Conservation (phyloP, 2,797 vertebrate genomes). For the Ficedula albicollis region DNA sequence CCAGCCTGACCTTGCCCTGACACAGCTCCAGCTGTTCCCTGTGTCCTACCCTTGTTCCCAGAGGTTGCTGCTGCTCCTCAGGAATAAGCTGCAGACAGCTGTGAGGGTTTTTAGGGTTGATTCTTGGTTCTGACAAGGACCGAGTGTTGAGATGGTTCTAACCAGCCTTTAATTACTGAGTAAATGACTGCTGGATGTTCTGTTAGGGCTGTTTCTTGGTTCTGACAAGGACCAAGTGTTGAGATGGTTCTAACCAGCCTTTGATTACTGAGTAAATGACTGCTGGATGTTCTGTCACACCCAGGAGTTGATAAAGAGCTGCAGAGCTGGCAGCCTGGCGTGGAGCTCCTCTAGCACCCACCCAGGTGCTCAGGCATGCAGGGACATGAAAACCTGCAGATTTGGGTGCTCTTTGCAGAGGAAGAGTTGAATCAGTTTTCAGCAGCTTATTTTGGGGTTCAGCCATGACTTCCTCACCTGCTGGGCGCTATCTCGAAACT, state of each 20-base stretch:
- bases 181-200: too few relatives aligned
- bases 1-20: background rate
- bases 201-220: background rate
- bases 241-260: background rate
- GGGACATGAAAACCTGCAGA: background rate
- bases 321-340: background rate
- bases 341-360: background rate
- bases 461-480: background rate
- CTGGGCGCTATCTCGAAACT: background rate
- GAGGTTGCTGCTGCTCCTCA: background rate
- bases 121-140: background rate
- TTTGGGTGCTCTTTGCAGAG: background rate
- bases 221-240: background rate
- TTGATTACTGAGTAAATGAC: background rate
- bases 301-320: background rate
- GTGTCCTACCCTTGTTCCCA: background rate
- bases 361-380: background rate
- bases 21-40: accelerated
- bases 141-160: background rate
- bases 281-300: background rate
- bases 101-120: background rate
- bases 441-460: background rate
- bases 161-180: too few relatives aligned
- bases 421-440: background rate
- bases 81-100: background rate